phyloP scores from a whole-genome alignment of 2,888 invertebrate species.

The Drosophila neonasuta region DNA sequence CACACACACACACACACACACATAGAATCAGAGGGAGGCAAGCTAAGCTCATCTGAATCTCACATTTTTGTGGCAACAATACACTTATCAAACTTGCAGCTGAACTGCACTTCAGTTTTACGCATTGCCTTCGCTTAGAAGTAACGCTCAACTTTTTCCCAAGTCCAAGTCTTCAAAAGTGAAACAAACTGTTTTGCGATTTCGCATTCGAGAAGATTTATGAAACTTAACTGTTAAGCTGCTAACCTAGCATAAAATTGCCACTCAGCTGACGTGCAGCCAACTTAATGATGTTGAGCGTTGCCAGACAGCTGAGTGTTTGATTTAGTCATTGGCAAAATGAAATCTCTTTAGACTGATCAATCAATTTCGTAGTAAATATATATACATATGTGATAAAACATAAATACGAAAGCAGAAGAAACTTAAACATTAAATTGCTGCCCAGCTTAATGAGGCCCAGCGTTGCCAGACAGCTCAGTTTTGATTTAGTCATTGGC shows the following conservation, averaged over 20 bases:
- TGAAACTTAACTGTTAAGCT: neutral
- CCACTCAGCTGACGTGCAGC: neutral
- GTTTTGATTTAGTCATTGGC: too few relatives aligned
- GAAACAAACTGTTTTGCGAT: neutral
- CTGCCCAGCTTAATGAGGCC: too few relatives aligned
- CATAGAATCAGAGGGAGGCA: neutral
- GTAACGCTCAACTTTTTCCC: neutral
- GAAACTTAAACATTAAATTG: too few relatives aligned
- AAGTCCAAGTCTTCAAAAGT: slow-evolving; percentile 1
- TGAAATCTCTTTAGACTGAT: too few relatives aligned
- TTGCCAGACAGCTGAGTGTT: neutral
- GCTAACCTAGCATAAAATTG: neutral
- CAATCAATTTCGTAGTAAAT: too few relatives aligned
- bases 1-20: neutral
- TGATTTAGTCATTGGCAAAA: too few relatives aligned
- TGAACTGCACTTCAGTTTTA: neutral
- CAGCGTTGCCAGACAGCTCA: too few relatives aligned
- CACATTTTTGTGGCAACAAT: slow-evolving; percentile 1
- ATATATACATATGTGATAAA: too few relatives aligned
- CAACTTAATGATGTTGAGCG: neutral
- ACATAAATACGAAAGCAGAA: too few relatives aligned
- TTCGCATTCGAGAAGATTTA: neutral
- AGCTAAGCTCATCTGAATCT: slow-evolving; percentile 5
- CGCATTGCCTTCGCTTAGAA: neutral
- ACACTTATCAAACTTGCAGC: neutral